Base-by-base conservation (phyloP, 92 coral and sea anemone genomes). In the Chrysogorgia sp. region DNA sequence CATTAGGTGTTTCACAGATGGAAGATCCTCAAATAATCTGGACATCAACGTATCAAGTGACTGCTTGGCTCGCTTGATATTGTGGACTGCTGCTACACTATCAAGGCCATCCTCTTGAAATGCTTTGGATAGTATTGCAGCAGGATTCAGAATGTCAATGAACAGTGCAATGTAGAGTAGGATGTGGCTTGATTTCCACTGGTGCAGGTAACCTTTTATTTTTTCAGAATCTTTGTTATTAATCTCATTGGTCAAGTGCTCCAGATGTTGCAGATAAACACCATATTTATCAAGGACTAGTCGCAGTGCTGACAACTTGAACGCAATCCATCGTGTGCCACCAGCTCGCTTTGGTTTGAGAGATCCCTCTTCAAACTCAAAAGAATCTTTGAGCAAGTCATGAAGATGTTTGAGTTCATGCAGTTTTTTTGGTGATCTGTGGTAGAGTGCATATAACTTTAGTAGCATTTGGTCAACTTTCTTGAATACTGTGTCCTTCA, bases 251-350 rank as follows among this genome's bases (percentile, higher is more conserved):
- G 75, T 29, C 85, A 88, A 74, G 61, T 52, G 40, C n/a, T n/a
- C n/a, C n/a, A n/a, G n/a, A n/a, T n/a, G n/a, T n/a, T n/a, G n/a
- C n/a, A n/a, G n/a, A n/a, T n/a, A n/a, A n/a, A n/a, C n/a, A n/a
- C n/a, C n/a, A n/a, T n/a, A n/a, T n/a, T n/a, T n/a, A n/a, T n/a
- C n/a, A n/a, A n/a, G n/a, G n/a, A n/a, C n/a, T n/a, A n/a, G n/a
- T n/a, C n/a, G n/a, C n/a, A n/a, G n/a, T 7, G 89, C 92, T 37
- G 55, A 81, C 26, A 88, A 34, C 71, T 88, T 88, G 85, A 85
- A 88, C 3, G 87, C 74, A 45, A 88, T 81, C 89, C 92, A 85
- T 81, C 88, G 87, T 43, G 89, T 88, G 24, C 92, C n/a, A n/a
- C n/a, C n/a, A n/a, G n/a, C n/a, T n/a, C n/a, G n/a, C n/a, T n/a